Base-by-base conservation (phyloP, 2,888 invertebrate species). In the Herminia tarsipennalis region DNA sequence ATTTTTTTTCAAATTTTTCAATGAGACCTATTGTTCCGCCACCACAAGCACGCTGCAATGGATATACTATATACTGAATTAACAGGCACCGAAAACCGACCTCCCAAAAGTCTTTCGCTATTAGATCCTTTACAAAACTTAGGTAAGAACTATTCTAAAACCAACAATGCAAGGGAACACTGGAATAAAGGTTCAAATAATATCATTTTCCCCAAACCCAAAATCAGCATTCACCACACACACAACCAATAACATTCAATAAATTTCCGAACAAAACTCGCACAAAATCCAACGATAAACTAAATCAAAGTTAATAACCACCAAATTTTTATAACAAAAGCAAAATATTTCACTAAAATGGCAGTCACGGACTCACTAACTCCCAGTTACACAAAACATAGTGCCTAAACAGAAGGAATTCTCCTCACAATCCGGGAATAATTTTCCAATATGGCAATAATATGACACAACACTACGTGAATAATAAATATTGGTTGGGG, bases 391-490 rank as follows among this genome's bases (percentile, higher is more conserved):
- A 57, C 71, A 59, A 66, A 66, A 70, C 56, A 54, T 59, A 66
- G 50, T 51, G 48, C 47, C 37, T 46, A 56, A 62, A 52, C 55
- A 59, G 46, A 56, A 14, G 18, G 35, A 52, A 88, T 86, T 87
- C 87, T 75, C 77, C 81, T 83, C 86, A 80, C 88, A 83, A 72
- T 74, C 70, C 45, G 63, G 78, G 79, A 81, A 87, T 88, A 89
- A 88, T 86, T 88, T 79, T 78, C 81, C 83, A 81, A 86, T 88
- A 88, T 81, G 78, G 81, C 81, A 81, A 71, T 88, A 88, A 89
- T 88, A 88, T 87, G 88, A 88, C 88, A 88, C 84, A 84, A 85
- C 86, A 86, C 71, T 64, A 73, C 70, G 69, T 89, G 88, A 90
- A 90, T 90, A 88, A 90, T 89, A 88, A 80, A 88, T 88, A 83